Base-by-base conservation (phyloP, 2,888 invertebrate genomes). In the Campoplex nolae region DNA sequence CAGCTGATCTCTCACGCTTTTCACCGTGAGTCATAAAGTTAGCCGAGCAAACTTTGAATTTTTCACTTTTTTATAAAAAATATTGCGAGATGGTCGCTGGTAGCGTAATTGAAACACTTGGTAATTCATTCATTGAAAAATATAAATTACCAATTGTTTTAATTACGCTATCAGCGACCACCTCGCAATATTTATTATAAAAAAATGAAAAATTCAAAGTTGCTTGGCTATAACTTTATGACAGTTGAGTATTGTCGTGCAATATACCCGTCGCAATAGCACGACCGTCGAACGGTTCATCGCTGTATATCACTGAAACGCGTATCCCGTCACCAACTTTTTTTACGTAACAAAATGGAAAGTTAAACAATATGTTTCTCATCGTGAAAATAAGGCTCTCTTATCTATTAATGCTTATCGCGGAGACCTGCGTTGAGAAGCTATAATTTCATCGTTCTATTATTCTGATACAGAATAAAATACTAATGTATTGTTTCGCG, bases 341-440 rank as follows among this genome's bases (percentile, higher is more conserved):
- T 35, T 85, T 85, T 77, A 73, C 81, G 81, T 73, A 77, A 83
- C 84, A 42, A 85, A 42, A 85, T 74, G 78, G 78, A 85, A 85
- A 85, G 78, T 85, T 82, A 58, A 58, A 82, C 73, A 28, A 45
- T 45, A 78, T 67, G 70, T 70, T 68, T 68, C 42, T 58, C 23
- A 65, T 48, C 23, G 71, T 48, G 70, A 73, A 51, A 42, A 77
- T 75, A 45, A 28, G 45, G 23, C 32, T 42, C 48, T 56, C 62
- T 84, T 80, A 84, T 80, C 84, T 76, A 79, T 62, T 6, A 35
- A 38, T 74, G 75, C 75, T 84, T 84, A 84, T 84, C 84, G 42
- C 35, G 23, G 23, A 23, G 13, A 23, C 38, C n/a, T n/a, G n/a
- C n/a, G 38, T 28, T 13, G 58, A 28, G 11, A 28, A 58, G 13